Evolutionary conservation across 1,140 invertebrate species (phyloP), one percentile per base, ranked within the genome.

Genomic region (Melipona quadrifasciata): DNA sequence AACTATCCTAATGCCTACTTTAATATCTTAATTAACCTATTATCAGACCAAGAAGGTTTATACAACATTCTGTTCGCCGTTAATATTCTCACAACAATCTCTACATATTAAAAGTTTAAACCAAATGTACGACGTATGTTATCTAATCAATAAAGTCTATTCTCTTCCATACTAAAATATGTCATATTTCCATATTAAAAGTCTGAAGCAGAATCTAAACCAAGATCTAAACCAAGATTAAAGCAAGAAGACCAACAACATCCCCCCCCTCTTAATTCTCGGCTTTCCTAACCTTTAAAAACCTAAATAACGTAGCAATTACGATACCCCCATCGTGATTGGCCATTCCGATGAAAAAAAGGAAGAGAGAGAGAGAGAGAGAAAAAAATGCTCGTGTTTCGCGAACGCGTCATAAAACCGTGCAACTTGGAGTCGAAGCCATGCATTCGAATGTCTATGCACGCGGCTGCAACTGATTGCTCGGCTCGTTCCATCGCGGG

Each of bases 401-500:
- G 8, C 67, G 24, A 51, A 12, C 24, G n/a, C 17, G 70, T 47
- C 70, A 11, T 72, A 51, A 72, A 72, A 27, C 47, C 70, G 34
- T n/a, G 12, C 47, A 51, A 72, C n/a, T 72, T 72, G 12, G 17
- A 51, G 24, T 72, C 14, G 47, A 71, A 65, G 31, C 71, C 51
- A 68, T 76, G 51, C 68, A 58, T 85, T 53, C 77, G 58, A 87
- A 87, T 67, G 77, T 68, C 64, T 70, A 82, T 76, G 75, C 80
- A 82, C 80, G 67, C 86, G 80, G 61, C 53, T 86, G 86, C 85
- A 83, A 82, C 80, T 86, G 86, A 87, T 87, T 86, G 86, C 85
- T 51, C 74, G 16, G 34, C 74, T 61, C 57, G 57, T 76, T 17
- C 74, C 39, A 64, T 64, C 74, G 57, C 57, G 74, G 53, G 39